Conservation (phyloP, 2,888 invertebrate genomes). For the Eupeodes latifasciatus region DNA sequence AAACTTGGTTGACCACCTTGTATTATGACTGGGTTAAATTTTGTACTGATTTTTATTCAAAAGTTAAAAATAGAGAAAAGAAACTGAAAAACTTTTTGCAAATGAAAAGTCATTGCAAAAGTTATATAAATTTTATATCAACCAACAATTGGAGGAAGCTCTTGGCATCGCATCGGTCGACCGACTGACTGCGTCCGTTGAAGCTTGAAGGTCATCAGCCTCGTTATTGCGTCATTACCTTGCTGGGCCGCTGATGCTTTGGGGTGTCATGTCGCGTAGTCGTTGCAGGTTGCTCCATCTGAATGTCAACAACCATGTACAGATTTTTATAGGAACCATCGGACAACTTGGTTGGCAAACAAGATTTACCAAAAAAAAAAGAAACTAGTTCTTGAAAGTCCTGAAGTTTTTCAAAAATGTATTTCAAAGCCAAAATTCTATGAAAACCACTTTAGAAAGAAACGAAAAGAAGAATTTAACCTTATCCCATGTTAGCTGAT, state of each 20-base stretch:
- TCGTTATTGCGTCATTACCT: conserved; percentile 58
- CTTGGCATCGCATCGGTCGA: neutral
- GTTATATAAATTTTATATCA: neutral
- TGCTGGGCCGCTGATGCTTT: conserved; percentile 15
- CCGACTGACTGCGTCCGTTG: neutral
- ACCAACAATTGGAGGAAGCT: conserved; percentile 34
- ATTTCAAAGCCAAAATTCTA: neutral
- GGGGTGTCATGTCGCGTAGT: conserved; percentile 9
- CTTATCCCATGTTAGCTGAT: neutral
- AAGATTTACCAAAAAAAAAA: too few relatives aligned
- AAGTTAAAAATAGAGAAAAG: neutral
- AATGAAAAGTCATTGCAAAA: neutral
- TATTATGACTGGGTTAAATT: conserved; percentile 29
- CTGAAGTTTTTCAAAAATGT: neutral
- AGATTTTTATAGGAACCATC: neutral
- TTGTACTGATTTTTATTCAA: conserved; percentile 2
- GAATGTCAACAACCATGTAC: conserved; percentile 41
- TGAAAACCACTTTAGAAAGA: neutral
- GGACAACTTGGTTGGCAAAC: neutral
- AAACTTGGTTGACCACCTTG: conserved; percentile 39
- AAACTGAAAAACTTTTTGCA: conserved; percentile 6
- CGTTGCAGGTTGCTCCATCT: neutral
- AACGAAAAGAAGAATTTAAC: neutral
- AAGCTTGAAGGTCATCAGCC: conserved; percentile 66
- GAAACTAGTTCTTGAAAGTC: neutral